These are phyloP conservation scores for Nothocercus julius DNA, from an alignment of 2,113 vertebrate species.

Conservation along the genomic window DNA sequence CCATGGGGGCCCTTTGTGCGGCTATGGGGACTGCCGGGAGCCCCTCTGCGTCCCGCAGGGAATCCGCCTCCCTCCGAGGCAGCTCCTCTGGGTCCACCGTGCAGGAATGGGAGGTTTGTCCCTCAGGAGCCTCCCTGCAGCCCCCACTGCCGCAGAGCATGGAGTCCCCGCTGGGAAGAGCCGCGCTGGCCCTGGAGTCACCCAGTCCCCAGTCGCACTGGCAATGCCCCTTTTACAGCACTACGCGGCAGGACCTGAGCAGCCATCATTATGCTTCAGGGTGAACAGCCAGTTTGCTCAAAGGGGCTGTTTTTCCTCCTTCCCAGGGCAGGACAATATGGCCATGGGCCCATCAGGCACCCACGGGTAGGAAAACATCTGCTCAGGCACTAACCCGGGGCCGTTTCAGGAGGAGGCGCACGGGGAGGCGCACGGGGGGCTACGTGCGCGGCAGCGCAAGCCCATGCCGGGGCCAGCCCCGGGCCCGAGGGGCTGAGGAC, in stretches of 20 bases:
- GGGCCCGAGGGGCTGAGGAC: background rate
- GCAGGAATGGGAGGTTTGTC: background rate
- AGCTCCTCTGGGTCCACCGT: background rate
- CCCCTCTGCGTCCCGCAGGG: too few relatives aligned
- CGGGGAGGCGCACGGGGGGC: background rate
- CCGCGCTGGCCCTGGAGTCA: background rate
- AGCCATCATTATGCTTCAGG: background rate
- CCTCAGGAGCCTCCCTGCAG: background rate
- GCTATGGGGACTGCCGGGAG: too few relatives aligned
- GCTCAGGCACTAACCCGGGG: rapidly evolving
- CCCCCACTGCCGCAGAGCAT: background rate
- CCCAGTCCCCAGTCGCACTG: background rate
- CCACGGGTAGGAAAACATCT: background rate
- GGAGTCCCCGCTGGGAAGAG: background rate
- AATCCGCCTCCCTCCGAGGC: background rate
- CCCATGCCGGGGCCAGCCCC: background rate
- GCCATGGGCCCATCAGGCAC: rapidly evolving
- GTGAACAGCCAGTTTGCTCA: background rate
- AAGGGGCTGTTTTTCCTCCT: background rate
- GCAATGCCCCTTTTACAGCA: background rate
- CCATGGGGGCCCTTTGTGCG: background rate
- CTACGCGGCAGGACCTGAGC: background rate
- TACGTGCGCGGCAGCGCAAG: background rate
- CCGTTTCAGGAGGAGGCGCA: background rate
- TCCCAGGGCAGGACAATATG: background rate